Evolutionary conservation across 2,888 invertebrate genomes (phyloP), one percentile per base, ranked within the genome.

Genomic region (Amaurobius ferox): DNA sequence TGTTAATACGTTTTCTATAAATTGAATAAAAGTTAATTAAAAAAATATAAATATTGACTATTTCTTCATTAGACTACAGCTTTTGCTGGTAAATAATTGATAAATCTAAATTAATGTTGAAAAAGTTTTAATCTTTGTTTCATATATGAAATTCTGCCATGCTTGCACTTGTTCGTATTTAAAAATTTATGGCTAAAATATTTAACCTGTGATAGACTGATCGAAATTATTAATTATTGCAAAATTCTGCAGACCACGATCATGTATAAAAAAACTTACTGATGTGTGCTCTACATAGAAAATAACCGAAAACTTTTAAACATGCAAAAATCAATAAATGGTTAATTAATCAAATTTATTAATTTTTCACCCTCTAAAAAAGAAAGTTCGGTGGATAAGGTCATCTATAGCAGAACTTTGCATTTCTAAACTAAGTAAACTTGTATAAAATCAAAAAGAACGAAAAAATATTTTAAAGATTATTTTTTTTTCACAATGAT

Each of bases 321-420:
- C 2, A 16, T 7, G 2, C 7, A 6, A 23, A 55, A 55, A 55
- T 55, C 55, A 55, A 55, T 55, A 19, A 55, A 11, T 55, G 7
- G 23, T 55, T 55, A 55, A 55, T 55, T 55, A 55, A 55, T 55
- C 55, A 55, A 55, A 55, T 6, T 23, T 55, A 23, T 55, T 55
- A 55, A 55, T 23, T 23, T 55, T 55, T 55, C 55, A 3, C 7
- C 5, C 1, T 23, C n/a, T n/a, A n/a, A n/a, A n/a, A 55, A 23
- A 19, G 23, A 55, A 23, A 23, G 23, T 44, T 2, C n/a, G 35
- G 55, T 19, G n/a, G 16, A 23, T 23, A 55, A 0, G 55, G 7
- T 55, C 55, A 44, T 44, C n/a, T 23, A n/a, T n/a, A n/a, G n/a
- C n/a, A n/a, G n/a, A n/a, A n/a, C n/a, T n/a, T n/a, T n/a, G n/a